Evolutionary conservation across 2,797 vertebrate genomes (phyloP).

Genomic region (Graptemys geographica): DNA sequence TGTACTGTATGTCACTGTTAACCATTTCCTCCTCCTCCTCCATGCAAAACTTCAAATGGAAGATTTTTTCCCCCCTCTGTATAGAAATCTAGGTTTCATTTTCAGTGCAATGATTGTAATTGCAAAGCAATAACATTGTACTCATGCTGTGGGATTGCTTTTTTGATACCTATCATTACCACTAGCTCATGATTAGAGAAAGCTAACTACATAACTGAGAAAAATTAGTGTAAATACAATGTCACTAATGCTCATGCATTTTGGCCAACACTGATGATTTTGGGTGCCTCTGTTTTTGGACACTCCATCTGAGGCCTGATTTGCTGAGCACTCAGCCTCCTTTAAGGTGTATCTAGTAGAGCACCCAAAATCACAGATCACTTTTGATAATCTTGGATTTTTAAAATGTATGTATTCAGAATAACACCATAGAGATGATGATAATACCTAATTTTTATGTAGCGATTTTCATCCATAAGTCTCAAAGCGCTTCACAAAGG

Average conservation of each 20-base stretch:
- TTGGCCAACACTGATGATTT: accelerated
- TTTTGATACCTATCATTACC: not conserved
- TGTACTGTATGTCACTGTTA: not conserved
- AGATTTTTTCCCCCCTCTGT: not conserved
- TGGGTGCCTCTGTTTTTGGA: not conserved
- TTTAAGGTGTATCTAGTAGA: not conserved
- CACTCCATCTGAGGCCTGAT: not conserved
- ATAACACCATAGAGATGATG: not conserved
- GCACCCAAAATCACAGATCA: not conserved
- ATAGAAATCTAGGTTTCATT: not conserved
- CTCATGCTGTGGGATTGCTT: not conserved
- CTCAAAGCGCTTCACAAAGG: not conserved
- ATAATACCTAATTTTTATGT: not conserved
- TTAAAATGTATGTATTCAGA: not conserved
- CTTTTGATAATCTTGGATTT: not conserved
- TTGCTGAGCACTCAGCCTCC: accelerated
- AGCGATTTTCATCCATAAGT: not conserved
- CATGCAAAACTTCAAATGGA: not conserved
- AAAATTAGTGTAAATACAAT: not conserved
- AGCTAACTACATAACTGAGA: not conserved
- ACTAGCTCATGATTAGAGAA: not conserved
- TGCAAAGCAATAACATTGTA: not conserved
- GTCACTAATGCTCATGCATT: not conserved
- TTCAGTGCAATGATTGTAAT: not conserved
- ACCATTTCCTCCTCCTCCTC: not conserved